Percentiles rank a stretch among this genome's conserved stretches.
These are phyloP conservation scores for Amia ocellicauda DNA, from an alignment of 2,113 vertebrate genomes.

Conservation along the genomic window DNA sequence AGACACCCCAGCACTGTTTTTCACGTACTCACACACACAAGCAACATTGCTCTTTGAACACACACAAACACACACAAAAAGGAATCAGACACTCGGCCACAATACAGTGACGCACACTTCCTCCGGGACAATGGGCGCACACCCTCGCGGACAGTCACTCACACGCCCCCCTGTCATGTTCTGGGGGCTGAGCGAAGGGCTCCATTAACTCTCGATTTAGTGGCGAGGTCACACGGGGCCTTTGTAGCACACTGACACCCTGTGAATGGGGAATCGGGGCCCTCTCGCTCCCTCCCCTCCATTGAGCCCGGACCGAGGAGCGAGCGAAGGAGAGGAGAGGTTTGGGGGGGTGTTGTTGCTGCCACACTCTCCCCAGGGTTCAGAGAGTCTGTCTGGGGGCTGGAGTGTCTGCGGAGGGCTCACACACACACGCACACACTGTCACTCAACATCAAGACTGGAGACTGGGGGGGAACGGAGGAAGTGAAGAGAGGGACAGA, in stretches of 20 bases:
- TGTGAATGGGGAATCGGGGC: conserved; percentile 63
- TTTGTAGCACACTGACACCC: conserved; percentile 65
- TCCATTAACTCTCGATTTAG: conserved; percentile 74
- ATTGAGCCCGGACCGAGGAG: conserved; percentile 35
- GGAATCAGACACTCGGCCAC: too few species aligned
- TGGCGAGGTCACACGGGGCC: conserved; percentile 58
- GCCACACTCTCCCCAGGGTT: too few species aligned
- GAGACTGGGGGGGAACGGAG: too few species aligned
- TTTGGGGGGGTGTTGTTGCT: conserved; percentile 44
- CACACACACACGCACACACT: too few species aligned
- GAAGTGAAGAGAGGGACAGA: too few species aligned
- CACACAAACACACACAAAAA: conserved; percentile 18
- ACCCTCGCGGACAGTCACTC: conserved; percentile 35
- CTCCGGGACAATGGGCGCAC: too few species aligned
- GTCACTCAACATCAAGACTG: too few species aligned
- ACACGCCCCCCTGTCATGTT: conserved; percentile 61
- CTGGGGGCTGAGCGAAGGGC: conserved; percentile 59
- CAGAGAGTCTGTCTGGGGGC: too few species aligned
- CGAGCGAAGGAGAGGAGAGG: conserved; percentile 38
- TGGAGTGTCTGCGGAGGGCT: too few species aligned
- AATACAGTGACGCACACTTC: too few species aligned
- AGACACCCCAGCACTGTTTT: conserved; percentile 41
- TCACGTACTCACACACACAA: neutral
- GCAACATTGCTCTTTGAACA: conserved; percentile 23
- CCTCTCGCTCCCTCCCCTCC: conserved; percentile 25